A percentile compares a stretch with the other conserved stretches of the same genome.
These are phyloP conservation scores for Delichon dasypus DNA, from an alignment of 2,797 vertebrate species.

Conservation along the genomic window DNA sequence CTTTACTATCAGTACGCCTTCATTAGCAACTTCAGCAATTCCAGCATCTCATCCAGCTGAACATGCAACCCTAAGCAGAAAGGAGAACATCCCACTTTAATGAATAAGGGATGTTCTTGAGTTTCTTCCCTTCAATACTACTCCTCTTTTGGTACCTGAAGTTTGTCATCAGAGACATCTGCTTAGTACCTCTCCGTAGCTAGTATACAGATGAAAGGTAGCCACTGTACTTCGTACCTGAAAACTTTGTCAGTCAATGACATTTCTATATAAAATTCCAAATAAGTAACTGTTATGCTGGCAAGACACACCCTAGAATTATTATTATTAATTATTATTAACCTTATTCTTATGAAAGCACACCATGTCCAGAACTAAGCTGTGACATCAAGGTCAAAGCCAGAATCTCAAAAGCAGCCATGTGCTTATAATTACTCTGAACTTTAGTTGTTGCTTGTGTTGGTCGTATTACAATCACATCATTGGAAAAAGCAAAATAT, in stretches of 20 bases:
- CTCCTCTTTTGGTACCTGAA: background rate
- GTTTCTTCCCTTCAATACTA: background rate
- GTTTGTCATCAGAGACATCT: background rate
- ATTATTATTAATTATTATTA: too few species aligned
- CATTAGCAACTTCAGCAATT: background rate
- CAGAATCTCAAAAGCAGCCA: background rate
- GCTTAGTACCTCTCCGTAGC: background rate
- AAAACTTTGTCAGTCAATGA: background rate
- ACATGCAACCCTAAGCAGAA: background rate
- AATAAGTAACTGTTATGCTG: background rate
- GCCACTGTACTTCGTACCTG: background rate
- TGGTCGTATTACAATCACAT: slow-evolving; percentile 3
- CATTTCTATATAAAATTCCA: background rate
- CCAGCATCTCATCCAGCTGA: background rate
- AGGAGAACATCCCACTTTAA: background rate
- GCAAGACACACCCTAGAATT: background rate
- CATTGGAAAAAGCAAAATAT: slow-evolving; percentile 15
- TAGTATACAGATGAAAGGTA: background rate
- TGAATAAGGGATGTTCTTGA: background rate
- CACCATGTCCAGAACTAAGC: background rate
- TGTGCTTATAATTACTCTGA: slow-evolving; percentile 13
- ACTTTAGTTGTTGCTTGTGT: slow-evolving; percentile 1
- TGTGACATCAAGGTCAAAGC: slow-evolving; percentile 18
- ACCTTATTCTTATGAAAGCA: background rate
- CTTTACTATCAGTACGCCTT: background rate